Evolutionary conservation across 2,888 invertebrate species (phyloP), one percentile per base, ranked within the genome.

Genomic region (Didymodactylos carnosus): DNA sequence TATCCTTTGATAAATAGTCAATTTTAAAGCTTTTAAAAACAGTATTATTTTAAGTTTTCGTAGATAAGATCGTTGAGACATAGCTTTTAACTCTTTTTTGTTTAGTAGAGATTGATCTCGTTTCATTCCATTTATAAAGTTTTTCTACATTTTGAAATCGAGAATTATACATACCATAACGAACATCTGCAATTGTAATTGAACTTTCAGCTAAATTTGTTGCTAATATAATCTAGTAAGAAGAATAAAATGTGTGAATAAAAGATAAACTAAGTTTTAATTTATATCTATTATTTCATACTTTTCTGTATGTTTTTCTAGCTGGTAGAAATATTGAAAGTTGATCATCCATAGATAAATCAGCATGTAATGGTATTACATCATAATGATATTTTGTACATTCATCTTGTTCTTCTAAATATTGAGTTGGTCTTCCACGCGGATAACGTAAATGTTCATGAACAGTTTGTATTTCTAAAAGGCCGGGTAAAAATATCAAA

Each of bases 301-400:
- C 82, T 78, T 94, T 92, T 76, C 94, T 87, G 77, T 85, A 82
- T 5, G 88, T 88, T 2, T 83, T 80, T n/a, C 86, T 86, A 3
- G 89, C 87, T 19, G 85, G 83, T 70, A 84, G 79, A 79, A 89
- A 89, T 10, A 88, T 88, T 77, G 82, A 85, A 40, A 79, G 79
- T 79, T 92, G 92, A 78, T 91, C 90, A 53, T 90, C 89, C 1
- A 87, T 85, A 0, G 91, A 89, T 77, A 92, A 88, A 0, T 89
- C 87, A 0, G 92, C 92, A 78, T 85, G 85, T 2, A 85, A 79
- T 0, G 84, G 83, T 49, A 83, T 78, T 14, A 84, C 71, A 62
- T 76, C 76, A 77, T 78, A 81, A 40, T 78, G 78, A 49, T 49
- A 73, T 19, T 49, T 70, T 1, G 11, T 1, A 35, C 62, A 62